Percentiles rank a stretch among this genome's conserved stretches.
phyloP scores from a whole-genome alignment of 2,888 invertebrate genomes.

The Melanostoma mellinum region DNA sequence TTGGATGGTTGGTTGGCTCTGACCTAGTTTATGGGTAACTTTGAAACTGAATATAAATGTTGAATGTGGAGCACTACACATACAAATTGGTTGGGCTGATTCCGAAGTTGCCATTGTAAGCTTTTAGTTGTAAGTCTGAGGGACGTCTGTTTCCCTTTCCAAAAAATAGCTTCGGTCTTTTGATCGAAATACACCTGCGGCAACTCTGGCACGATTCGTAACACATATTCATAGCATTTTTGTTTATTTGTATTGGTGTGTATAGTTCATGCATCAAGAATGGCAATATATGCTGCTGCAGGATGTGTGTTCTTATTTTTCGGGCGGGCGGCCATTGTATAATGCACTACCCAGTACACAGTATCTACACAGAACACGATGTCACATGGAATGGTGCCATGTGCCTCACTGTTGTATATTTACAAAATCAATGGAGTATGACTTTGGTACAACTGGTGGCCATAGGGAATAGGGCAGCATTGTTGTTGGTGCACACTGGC shows the following conservation, averaged over 20 bases:
- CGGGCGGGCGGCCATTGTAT: constrained; percentile 9
- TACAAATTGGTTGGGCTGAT: constrained; percentile 15
- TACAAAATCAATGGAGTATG: constrained; percentile 62
- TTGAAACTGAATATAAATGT: constrained; percentile 58
- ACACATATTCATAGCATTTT: constrained; percentile 23
- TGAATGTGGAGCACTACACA: constrained; percentile 40
- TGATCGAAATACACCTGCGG: not conserved
- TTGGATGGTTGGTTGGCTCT: constrained; percentile 56
- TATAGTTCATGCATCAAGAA: constrained; percentile 11
- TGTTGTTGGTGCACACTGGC: constrained; percentile 38
- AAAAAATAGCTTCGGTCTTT: no score
- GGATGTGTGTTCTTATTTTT: constrained; percentile 19
- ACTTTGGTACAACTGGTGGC: constrained; percentile 61
- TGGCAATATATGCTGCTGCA: constrained; percentile 26
- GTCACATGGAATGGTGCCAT: constrained; percentile 34
- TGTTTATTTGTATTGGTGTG: not conserved
- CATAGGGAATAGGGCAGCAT: constrained; percentile 9
- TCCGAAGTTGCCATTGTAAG: not conserved
- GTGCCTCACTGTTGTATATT: constrained; percentile 23
- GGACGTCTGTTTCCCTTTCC: no score
- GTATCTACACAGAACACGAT: not conserved
- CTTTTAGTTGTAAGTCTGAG: no score
- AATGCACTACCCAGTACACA: not conserved
- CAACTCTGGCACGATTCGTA: constrained; percentile 10
- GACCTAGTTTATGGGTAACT: constrained; percentile 62